Conservation (phyloP, 2,797 vertebrate species). For the Sebastes steindachneri region DNA sequence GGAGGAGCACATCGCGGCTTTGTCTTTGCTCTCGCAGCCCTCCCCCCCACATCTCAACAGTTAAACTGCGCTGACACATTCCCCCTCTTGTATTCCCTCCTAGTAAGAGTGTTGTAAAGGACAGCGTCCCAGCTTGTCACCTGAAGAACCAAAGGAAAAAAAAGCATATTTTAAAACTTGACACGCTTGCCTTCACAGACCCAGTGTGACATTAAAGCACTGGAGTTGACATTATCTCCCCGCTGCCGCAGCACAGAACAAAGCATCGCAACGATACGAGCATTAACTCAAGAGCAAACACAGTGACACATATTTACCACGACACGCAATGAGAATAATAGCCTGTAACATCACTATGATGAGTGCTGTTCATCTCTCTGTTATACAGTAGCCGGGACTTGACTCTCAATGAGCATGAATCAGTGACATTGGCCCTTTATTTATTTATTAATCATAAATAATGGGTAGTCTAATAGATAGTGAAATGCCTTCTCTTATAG, state of each 20-base stretch:
- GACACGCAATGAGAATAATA: constrained; percentile 20
- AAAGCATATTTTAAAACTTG: constrained; percentile 68
- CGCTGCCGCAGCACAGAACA: constrained; percentile 53
- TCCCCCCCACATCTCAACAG: constrained; percentile 7
- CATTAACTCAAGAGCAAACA: constrained; percentile 58
- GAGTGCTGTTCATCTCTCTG: constrained; percentile 20
- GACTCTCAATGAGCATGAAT: constrained; percentile 29
- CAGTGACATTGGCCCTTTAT: constrained; percentile 35
- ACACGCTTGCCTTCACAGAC: constrained; percentile 63
- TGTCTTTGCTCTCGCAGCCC: constrained; percentile 44
- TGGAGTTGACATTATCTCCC: constrained; percentile 75
- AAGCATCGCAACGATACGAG: constrained; percentile 34
- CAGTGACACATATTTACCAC: constrained; percentile 35
- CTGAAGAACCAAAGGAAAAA: constrained; percentile 65
- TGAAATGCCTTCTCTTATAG: constrained; percentile 44
- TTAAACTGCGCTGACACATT: constrained; percentile 54
- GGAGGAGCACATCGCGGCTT: constrained; percentile 42
- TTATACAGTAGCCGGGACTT: constrained; percentile 2
- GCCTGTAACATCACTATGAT: background rate
- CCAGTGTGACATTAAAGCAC: constrained; percentile 66
- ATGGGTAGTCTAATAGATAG: constrained; percentile 44
- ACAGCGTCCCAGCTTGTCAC: constrained; percentile 68
- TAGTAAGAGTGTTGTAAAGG: constrained; percentile 56
- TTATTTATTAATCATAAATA: constrained; percentile 58
- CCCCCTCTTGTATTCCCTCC: constrained; percentile 49